A percentile compares a stretch with the other conserved stretches of the same genome.
These are phyloP conservation scores for Polietes domitor DNA, from an alignment of 2,888 invertebrate species.

Conservation along the genomic window DNA sequence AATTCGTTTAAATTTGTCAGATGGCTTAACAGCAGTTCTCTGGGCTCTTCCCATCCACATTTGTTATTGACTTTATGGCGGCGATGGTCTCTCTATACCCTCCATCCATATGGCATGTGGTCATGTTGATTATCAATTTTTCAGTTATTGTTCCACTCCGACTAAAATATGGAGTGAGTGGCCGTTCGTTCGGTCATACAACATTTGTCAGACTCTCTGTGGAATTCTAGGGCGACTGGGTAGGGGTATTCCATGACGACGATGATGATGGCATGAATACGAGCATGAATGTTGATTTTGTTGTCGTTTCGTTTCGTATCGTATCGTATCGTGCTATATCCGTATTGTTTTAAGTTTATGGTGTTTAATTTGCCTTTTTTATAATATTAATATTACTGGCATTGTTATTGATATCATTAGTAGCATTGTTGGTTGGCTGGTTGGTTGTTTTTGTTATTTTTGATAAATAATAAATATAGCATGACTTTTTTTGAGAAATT, in stretches of 20 bases:
- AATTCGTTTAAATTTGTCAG: no score
- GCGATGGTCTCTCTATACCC: no score
- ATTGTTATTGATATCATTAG: constrained; percentile 9
- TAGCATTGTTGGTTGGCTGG: no score
- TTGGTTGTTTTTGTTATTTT: not conserved
- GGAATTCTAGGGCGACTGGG: not conserved
- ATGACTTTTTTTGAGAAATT: not conserved
- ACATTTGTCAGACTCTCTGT: no score
- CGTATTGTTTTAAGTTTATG: constrained; percentile 10
- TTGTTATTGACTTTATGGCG: no score
- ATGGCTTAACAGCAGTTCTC: no score
- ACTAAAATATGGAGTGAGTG: not conserved
- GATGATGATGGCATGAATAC: not conserved
- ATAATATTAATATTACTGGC: constrained; percentile 1
- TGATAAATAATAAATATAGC: not conserved
- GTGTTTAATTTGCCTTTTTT: constrained; percentile 10
- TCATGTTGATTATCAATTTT: constrained; percentile 47
- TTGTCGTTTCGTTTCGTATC: not conserved
- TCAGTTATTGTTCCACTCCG: not conserved
- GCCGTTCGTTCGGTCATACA: not conserved
- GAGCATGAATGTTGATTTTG: not conserved
- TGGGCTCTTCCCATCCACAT: no score
- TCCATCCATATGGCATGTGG: constrained; percentile 26
- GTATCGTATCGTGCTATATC: no score
- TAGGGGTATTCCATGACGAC: no score